phyloP scores from a whole-genome alignment of 2,113 vertebrate genomes.

The Sylvia atricapilla region DNA sequence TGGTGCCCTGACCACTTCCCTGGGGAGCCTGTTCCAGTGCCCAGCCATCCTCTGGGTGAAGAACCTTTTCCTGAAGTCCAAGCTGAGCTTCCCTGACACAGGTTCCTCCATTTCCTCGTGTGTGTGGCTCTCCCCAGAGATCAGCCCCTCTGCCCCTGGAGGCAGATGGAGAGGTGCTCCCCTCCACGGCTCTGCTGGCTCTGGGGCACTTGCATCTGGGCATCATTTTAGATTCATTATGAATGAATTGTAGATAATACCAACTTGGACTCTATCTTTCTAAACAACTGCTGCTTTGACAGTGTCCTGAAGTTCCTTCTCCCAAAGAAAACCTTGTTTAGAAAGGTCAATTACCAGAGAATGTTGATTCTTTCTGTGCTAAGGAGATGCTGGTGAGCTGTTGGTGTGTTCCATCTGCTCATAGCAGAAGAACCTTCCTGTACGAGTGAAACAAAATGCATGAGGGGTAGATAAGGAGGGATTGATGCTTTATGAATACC shows the following conservation, averaged over 20 bases:
- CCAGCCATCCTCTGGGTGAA: not conserved
- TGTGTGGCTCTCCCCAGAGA: not conserved
- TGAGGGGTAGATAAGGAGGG: not conserved
- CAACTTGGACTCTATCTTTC: not conserved
- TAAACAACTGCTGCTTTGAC: not conserved
- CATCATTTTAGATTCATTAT: not conserved
- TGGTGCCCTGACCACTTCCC: not conserved
- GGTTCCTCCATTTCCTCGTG: not conserved
- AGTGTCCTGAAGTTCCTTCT: not conserved
- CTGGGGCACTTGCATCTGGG: not conserved
- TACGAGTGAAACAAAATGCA: not conserved
- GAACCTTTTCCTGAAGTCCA: not conserved
- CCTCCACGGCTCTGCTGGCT: not conserved
- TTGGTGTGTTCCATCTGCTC: not conserved
- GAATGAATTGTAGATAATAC: not conserved
- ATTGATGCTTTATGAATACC: not conserved
- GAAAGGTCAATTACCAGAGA: accelerated
- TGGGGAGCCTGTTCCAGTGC: not conserved
- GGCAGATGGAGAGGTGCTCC: not conserved
- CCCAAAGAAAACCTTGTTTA: not conserved
- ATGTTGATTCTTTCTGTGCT: not conserved
- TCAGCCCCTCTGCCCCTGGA: not conserved
- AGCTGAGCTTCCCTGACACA: not conserved
- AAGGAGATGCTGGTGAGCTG: not conserved
- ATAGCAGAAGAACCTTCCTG: not conserved